These are phyloP conservation scores for Heliconius erato DNA, from an alignment of 2,888 invertebrate genomes.

Conservation along the genomic window DNA sequence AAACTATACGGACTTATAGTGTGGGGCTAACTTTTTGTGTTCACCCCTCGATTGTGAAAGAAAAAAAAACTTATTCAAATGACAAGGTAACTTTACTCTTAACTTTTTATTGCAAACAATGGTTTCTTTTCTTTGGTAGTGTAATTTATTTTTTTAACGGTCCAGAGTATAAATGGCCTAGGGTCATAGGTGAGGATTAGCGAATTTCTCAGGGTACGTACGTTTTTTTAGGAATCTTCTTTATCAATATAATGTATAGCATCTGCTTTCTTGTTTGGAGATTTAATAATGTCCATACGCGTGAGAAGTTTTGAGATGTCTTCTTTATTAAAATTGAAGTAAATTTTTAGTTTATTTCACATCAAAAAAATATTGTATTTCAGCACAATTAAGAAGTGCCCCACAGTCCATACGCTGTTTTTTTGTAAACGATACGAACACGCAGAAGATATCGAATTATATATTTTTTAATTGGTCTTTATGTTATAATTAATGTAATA, in stretches of 20 bases:
- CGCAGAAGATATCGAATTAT: too few relatives aligned
- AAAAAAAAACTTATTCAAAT: slow-evolving; percentile 78
- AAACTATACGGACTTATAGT: slow-evolving; percentile 67
- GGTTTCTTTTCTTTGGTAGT: slow-evolving; percentile 70
- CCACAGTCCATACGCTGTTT: too few relatives aligned
- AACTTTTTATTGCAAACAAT: slow-evolving; percentile 80
- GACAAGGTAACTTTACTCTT: slow-evolving; percentile 74
- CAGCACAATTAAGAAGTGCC: too few relatives aligned
- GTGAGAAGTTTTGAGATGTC: slow-evolving; percentile 23
- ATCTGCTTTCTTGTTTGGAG: slow-evolving; percentile 60
- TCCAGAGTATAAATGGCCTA: slow-evolving; percentile 72
- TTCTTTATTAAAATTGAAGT: not conserved
- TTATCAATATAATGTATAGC: slow-evolving; percentile 73
- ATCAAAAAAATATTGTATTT: too few relatives aligned
- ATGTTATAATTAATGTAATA: too few relatives aligned
- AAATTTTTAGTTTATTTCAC: not conserved
- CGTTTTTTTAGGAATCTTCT: slow-evolving; percentile 67
- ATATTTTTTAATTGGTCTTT: too few relatives aligned
- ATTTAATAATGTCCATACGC: slow-evolving; percentile 57
- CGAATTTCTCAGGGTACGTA: slow-evolving; percentile 78
- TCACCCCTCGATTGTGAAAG: slow-evolving; percentile 70
- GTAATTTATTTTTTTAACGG: slow-evolving; percentile 80
- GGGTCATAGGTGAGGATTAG: slow-evolving; percentile 83
- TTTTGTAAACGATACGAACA: too few relatives aligned
- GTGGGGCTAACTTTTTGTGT: slow-evolving; percentile 71